Evolutionary conservation across 2,113 vertebrate species (phyloP), one percentile per base, ranked within the genome.

Genomic region (Micronycteris hirsuta): DNA sequence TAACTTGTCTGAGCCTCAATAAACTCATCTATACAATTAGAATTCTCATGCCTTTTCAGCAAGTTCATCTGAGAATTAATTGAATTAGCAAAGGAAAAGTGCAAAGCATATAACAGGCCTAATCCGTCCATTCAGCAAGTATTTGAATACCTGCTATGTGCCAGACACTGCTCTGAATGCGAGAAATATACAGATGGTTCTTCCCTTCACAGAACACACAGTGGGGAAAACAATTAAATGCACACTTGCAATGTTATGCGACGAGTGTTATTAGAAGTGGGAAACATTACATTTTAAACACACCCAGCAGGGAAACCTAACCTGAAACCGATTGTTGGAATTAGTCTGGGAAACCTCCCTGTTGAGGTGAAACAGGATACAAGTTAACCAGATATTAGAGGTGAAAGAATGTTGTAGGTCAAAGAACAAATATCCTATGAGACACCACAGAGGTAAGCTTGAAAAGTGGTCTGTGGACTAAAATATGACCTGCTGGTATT

Each of bases 81-180:
- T 85, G 67, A 88, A 49, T 85, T 85, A 96, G 65, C 84, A 94
- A 85, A 68, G 92, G 56, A 84, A 92, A 95, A 88, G 19, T 86
- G 52, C 33, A 16, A 81, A 76, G 45, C 36, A 56, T 45, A 16
- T 19, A 77, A 87, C 70, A 88, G 58, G 36, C 22, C 73, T 89
- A 73, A 86, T 95, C 52, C 67, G 88, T 82, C 61, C 81, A 85
- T 65, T 93, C 45, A 67, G 15, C 71, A 81, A 95, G 26, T 67
- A 67, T 26, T 76, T 84, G 88, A 96, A 31, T 87, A 43, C 20
- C n/a, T 61, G 65, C 45, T 70, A 9, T 80, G 41, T 81, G 28
- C 24, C 82, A 61, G 63, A 54, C 3, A 16, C 12, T 56, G 33
- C 31, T 31, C 3, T 63, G 43, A 65, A 26, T 31, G 28, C 74